These are phyloP conservation scores for Platynereis dumerilii DNA, from an alignment of 2,888 invertebrate genomes.

Conservation along the genomic window DNA sequence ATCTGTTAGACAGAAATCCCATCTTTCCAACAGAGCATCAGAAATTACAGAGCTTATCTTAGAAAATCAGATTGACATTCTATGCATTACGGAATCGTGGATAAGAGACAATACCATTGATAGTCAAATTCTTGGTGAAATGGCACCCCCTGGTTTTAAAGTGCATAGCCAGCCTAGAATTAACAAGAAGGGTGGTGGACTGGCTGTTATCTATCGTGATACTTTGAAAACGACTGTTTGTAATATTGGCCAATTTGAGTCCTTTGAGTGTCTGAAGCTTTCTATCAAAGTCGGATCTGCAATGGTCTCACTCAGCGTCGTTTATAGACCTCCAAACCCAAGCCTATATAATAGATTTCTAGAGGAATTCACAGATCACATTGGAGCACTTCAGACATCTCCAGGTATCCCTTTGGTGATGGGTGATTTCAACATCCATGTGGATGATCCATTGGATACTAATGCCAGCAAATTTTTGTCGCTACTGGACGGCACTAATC, in stretches of 20 bases:
- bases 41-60: neutral
- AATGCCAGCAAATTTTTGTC: neutral
- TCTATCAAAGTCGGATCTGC: neutral
- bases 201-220: neutral
- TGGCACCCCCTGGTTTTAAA: neutral
- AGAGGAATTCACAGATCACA: slow-evolving; percentile 1
- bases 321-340: neutral
- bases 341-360: neutral
- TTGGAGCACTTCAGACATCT: neutral
- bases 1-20: slow-evolving; percentile 4
- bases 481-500: neutral
- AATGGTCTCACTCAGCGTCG: neutral
- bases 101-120: slow-evolving; percentile 1
- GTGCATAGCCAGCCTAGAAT: neutral
- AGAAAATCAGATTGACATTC: neutral
- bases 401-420: neutral
- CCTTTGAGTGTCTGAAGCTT: slow-evolving; percentile 3
- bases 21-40: neutral
- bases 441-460: slow-evolving; percentile 5
- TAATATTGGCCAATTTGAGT: neutral
- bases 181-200: slow-evolving; percentile 1
- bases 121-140: neutral
- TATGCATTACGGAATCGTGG: slow-evolving; percentile 2
- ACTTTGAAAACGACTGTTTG: neutral
- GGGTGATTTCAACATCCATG: neutral